Conservation (phyloP, 2,888 invertebrate species). For the Cybosia mesomella region DNA sequence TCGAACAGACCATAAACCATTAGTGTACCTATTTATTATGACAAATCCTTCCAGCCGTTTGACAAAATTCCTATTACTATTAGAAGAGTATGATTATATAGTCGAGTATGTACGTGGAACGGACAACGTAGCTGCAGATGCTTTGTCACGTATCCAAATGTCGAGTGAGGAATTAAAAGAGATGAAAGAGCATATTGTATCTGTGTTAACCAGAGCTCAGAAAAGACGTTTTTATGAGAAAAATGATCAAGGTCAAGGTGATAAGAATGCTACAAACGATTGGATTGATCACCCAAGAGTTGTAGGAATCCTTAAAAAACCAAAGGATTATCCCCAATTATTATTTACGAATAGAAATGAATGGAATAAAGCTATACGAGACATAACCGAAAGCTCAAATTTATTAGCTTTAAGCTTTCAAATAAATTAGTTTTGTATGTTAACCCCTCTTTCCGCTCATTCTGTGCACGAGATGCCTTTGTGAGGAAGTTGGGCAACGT, state of each 20-base stretch:
- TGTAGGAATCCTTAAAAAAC: not conserved
- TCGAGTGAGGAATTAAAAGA: too few relatives aligned
- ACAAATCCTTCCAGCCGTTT: slow-evolving; percentile 11
- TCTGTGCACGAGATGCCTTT: not conserved
- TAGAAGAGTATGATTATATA: not conserved
- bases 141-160: too few relatives aligned
- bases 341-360: not conserved
- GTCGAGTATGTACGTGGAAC: not conserved
- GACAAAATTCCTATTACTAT: slow-evolving; percentile 3
- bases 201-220: too few relatives aligned
- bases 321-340: not conserved
- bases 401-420: too few relatives aligned
- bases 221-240: too few relatives aligned
- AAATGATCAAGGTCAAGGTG: not conserved
- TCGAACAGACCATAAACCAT: slow-evolving; percentile 3
- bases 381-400: too few relatives aligned
- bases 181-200: too few relatives aligned
- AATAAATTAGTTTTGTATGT: too few relatives aligned
- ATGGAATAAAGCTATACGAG: not conserved
- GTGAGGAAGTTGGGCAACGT: not conserved
- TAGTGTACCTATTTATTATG: slow-evolving; percentile 12
- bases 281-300: not conserved
- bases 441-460: too few relatives aligned
- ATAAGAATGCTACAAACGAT: not conserved
- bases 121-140: too few relatives aligned